phyloP scores from a whole-genome alignment of 53 echinoderm and acorn worm species.

The Mesocentrotus franciscanus region DNA sequence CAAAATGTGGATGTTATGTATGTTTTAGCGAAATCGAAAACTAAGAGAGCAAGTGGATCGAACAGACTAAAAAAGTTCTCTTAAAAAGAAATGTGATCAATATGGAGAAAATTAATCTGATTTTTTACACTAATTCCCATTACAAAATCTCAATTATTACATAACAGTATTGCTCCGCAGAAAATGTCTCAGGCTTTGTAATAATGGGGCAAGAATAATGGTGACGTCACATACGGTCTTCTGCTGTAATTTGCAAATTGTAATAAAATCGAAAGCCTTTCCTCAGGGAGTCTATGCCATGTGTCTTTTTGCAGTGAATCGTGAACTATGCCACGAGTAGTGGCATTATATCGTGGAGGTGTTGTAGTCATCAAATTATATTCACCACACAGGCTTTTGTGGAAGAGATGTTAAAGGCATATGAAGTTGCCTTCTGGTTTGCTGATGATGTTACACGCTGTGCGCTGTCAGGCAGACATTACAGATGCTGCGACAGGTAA shows the following conservation, averaged over 20 bases:
- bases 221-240: background rate
- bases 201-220: background rate
- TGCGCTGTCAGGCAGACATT: conserved; percentile 48
- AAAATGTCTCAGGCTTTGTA: background rate
- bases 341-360: background rate
- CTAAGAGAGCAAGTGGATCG: too few species aligned
- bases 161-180: background rate
- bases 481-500: conserved; percentile 40
- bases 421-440: conserved; percentile 1
- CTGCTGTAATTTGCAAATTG: background rate
- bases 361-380: conserved; percentile 44
- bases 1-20: too few species aligned
- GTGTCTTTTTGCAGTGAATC: background rate
- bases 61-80: too few species aligned
- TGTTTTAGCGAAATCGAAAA: too few species aligned
- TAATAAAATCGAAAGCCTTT: background rate
- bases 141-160: background rate
- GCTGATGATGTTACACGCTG: conserved; percentile 44
- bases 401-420: conserved; percentile 4
- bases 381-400: conserved; percentile 12
- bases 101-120: too few species aligned
- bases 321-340: background rate
- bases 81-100: too few species aligned
- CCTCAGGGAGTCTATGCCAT: background rate
- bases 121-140: too few species aligned